Evolutionary conservation across 2,113 vertebrate species (phyloP).

Genomic region (Galemys pyrenaicus): DNA sequence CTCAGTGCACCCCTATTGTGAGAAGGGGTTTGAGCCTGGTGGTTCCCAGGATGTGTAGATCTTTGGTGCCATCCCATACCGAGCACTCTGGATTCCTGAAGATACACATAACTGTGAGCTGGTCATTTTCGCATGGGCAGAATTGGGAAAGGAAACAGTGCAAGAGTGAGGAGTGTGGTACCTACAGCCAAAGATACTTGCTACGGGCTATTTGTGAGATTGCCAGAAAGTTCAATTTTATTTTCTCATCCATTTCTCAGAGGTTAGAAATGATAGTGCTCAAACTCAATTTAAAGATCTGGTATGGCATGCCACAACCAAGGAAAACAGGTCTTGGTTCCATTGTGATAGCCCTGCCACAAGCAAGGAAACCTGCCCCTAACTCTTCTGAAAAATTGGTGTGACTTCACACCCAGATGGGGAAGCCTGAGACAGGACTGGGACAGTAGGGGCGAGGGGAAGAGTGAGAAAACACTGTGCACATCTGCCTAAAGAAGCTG

Average conservation of each 20-base stretch:
- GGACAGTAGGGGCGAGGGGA: neutral
- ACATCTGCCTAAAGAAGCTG: neutral
- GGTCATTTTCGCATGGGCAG: neutral
- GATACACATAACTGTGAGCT: neutral
- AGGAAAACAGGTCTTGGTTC: neutral
- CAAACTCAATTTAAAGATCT: slow-evolving; percentile 16
- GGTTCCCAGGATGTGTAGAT: neutral
- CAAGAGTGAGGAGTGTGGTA: neutral
- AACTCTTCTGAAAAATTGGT: neutral
- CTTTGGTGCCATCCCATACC: neutral
- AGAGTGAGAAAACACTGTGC: neutral
- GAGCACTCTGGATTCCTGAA: neutral
- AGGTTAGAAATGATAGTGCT: slow-evolving; percentile 16
- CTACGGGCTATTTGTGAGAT: neutral
- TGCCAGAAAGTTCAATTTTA: neutral
- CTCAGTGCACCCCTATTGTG: neutral
- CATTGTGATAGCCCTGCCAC: neutral
- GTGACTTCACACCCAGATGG: neutral
- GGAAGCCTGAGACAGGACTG: neutral
- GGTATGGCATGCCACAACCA: neutral
- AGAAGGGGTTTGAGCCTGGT: neutral
- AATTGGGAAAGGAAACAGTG: neutral
- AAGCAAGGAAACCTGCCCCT: slow-evolving; percentile 10
- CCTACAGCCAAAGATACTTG: neutral
- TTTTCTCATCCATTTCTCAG: slow-evolving; percentile 49